Base-by-base conservation (phyloP, 2,113 vertebrate genomes). In the Solea solea region DNA sequence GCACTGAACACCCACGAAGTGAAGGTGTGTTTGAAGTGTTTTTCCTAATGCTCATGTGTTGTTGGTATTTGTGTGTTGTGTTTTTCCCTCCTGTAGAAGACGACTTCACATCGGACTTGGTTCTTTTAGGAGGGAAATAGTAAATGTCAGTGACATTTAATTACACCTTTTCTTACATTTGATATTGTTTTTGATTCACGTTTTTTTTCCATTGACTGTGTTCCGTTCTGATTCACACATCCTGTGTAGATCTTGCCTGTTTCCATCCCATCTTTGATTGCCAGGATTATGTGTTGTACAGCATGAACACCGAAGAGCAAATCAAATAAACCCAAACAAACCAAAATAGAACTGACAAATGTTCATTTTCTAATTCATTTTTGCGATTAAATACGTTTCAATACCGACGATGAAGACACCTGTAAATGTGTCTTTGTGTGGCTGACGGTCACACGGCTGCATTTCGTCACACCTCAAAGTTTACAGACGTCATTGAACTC, bases 221-320 rank as follows among this genome's bases (percentile, higher is more conserved):
- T 78, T 71, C 50, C 68, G 74, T 56, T 71, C 63, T 12, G 61
- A 72, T 67, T 70, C 54, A 61, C 40, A 74, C 74, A 66, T 86
- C 76, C 81, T 89, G 70, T 84, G 80, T 74, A 70, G 27, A 80
- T 2, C 16, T 48, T 69, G 2, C 25, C 61, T 55, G 54, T 48
- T 48, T 48, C 45, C 45, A 9, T 14, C 45, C 14, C 45, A 14
- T 14, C 8, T 48, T 14, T 48, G 45, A 48, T 14, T 48, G 45
- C 10, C 45, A 14, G 45, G 44, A 46, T 46, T 46, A 12, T 7
- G 44, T 46, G 44, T 9, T 46, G 5, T 11, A 48, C 11, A 48
- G 45, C 5, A 12, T 2, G 14, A 48, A 1, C 4, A 48, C 10
- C 4, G 44, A 48, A 44, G 2, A 5, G 9, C 2, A 44, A 11